Percentiles rank a stretch among this genome's conserved stretches.
Evolutionary conservation across 2,797 vertebrate genomes (phyloP).

Genomic region (Sparus aurata): DNA sequence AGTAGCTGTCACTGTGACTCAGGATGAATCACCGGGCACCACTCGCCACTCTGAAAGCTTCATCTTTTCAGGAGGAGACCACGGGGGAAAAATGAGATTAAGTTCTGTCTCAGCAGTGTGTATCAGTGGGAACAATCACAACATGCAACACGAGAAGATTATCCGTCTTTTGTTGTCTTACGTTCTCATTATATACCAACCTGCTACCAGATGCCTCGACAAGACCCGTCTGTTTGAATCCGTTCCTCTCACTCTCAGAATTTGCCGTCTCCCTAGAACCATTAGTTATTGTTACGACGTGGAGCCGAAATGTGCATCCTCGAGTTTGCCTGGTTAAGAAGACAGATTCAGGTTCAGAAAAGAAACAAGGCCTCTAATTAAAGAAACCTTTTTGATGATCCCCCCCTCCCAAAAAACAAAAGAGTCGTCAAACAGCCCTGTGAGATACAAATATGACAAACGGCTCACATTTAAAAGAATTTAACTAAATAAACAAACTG

Average conservation of each 20-base stretch:
- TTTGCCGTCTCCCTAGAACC: background rate
- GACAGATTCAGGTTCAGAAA: no score
- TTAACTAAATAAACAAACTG: no score
- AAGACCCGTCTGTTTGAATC: background rate
- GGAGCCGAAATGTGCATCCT: no score
- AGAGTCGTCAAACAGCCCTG: no score
- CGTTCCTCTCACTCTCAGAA: background rate
- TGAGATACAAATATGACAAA: no score
- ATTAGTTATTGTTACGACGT: background rate
- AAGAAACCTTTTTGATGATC: no score
- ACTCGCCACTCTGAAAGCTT: constrained; percentile 27
- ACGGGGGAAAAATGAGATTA: background rate
- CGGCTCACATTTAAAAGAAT: no score
- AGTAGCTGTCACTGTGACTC: constrained; percentile 42
- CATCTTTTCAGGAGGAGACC: constrained; percentile 17
- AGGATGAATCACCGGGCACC: constrained; percentile 47
- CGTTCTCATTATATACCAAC: background rate
- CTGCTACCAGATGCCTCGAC: background rate
- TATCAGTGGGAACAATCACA: background rate
- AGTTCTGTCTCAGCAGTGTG: constrained; percentile 11
- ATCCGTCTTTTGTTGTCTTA: background rate
- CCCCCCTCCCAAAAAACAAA: no score
- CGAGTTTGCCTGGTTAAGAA: no score
- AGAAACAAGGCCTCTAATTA: no score
- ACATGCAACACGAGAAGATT: constrained; percentile 8